Evolutionary conservation across 2,113 vertebrate species (phyloP).

Genomic region (Oxygymnocypris stewartii): DNA sequence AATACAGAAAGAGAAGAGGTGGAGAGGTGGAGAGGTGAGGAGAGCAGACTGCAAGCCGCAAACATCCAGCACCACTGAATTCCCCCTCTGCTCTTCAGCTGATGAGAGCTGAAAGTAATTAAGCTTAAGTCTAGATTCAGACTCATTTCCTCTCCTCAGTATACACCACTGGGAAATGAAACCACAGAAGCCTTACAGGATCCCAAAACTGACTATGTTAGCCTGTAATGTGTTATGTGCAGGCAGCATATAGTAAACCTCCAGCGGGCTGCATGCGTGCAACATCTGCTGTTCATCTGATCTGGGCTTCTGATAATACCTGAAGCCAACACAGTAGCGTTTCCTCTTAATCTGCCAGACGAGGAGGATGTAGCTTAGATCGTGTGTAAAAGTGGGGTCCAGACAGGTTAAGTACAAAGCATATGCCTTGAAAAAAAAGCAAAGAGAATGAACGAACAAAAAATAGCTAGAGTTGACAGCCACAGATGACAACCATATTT

Average conservation of each 20-base stretch:
- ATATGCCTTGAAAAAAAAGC: neutral
- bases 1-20: slow-evolving; percentile 33
- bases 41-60: slow-evolving; percentile 50
- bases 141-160: slow-evolving; percentile 57
- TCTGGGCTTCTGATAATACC: slow-evolving; percentile 61
- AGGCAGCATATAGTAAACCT: slow-evolving; percentile 53
- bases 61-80: slow-evolving; percentile 50
- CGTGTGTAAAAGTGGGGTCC: neutral
- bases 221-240: slow-evolving; percentile 53
- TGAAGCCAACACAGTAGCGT: slow-evolving; percentile 68
- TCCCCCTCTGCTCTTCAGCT: slow-evolving; percentile 44
- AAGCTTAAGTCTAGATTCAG: slow-evolving; percentile 54
- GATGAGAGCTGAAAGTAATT: slow-evolving; percentile 69
- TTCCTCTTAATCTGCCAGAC: neutral
- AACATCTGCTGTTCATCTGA: slow-evolving; percentile 73
- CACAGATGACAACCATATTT: neutral
- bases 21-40: slow-evolving; percentile 35
- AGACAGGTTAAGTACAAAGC: neutral
- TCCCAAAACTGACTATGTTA: slow-evolving; percentile 21
- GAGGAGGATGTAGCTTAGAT: neutral
- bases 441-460: neutral
- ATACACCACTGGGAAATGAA: slow-evolving; percentile 49
- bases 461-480: neutral
- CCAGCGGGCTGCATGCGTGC: slow-evolving; percentile 47
- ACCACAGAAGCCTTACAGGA: slow-evolving; percentile 63